Conservation (phyloP, 2,797 vertebrate species). For the Muscicapa comitata region DNA sequence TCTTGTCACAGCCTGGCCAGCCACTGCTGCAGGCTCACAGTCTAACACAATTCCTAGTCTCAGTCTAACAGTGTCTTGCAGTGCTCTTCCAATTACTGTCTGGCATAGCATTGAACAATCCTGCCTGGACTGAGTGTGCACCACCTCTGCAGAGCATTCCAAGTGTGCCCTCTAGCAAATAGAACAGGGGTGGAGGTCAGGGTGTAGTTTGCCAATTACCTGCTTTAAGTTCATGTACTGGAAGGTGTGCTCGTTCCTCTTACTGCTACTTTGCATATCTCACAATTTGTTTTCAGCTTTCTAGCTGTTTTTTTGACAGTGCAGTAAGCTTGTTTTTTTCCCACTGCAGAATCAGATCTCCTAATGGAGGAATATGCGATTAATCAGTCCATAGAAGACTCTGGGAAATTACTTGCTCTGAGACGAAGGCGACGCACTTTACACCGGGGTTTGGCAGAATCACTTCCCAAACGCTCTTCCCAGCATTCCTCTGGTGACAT, state of each 20-base stretch:
- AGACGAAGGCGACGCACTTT: conserved; percentile 85
- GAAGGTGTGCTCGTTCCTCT: neutral
- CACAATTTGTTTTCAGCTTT: neutral
- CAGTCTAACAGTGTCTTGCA: neutral
- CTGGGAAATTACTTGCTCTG: conserved; percentile 79
- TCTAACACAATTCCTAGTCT: neutral
- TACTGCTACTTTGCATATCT: neutral
- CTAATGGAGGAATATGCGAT: conserved; percentile 86
- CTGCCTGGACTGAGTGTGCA: neutral
- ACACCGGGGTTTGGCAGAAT: conserved; percentile 80
- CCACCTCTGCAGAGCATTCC: neutral
- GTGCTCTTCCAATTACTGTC: neutral
- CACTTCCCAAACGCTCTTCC: conserved; percentile 77
- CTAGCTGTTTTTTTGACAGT: neutral
- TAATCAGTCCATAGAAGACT: conserved; percentile 81
- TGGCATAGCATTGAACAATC: neutral
- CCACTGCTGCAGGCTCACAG: neutral
- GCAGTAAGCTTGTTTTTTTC: neutral
- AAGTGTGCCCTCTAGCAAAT: neutral
- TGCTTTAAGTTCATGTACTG: neutral
- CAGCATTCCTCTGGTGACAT: conserved; percentile 73
- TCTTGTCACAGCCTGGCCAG: neutral
- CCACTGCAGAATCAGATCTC: conserved; percentile 83
- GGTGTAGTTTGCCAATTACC: neutral
- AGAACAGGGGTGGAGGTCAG: neutral